Base-by-base conservation (phyloP, 2,113 vertebrate species). In the Melanostigma gelatinosum region DNA sequence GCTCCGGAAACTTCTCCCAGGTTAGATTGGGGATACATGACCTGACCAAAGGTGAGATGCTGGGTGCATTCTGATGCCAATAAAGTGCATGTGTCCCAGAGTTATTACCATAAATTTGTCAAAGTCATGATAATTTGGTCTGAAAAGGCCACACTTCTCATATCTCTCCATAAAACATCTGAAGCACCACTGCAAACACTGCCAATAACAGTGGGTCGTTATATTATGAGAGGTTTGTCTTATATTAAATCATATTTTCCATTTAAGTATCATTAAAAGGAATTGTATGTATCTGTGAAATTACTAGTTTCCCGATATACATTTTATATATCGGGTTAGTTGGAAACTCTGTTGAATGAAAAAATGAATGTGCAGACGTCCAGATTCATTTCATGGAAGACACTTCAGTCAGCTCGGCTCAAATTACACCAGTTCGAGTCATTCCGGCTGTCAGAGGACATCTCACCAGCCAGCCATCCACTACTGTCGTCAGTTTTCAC, bases 1-100 rank as follows among this genome's bases (percentile, higher is more conserved):
- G 95, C 54, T 85, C 79, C 0, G 95, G 95, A 12, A 96, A 95
- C 89, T 96, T 95, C 82, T 95, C 95, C 55, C 88, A 93, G 38
- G 95, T 96, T 77, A 89, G 89, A 79, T 70, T 95, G 62, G 94
- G 94, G 38, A 92, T 95, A 68, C 95, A 95, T 60, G 90, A 90
- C 73, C 76, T 96, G 85, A 95, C 93, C 64, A 95, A 93, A 93
- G 95, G 95, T 95, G 82, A 91, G 89, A 64, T 38, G 40, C 20
- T 55, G 38, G 8, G 16, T 48, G 12, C 29, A 75, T 11, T 48
- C 16, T 29, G 16, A 0, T 50, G 4, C 10, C 12, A 32, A 32
- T 60, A 32, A 57, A 57, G 54, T 54, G n/a, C n/a, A 57, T 57
- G 54, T 24, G 27, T 24, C 2, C 32, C 7, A 24, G 12, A 57